These are phyloP conservation scores for Zaprionus africanus DNA, from an alignment of 1,140 invertebrate genomes.

Conservation along the genomic window DNA sequence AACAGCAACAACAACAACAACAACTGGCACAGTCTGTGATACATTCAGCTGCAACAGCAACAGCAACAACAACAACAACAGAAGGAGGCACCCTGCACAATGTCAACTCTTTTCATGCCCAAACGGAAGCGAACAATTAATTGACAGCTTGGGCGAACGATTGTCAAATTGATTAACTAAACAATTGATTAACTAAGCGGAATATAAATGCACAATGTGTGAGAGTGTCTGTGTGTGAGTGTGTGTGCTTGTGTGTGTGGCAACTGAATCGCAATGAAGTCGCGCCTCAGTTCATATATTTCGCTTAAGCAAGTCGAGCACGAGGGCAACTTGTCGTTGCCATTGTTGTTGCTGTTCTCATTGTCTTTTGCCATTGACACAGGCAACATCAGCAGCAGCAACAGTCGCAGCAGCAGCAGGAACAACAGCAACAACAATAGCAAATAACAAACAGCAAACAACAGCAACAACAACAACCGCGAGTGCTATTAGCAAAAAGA, in stretches of 20 bases:
- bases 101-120: slow-evolving; percentile 1
- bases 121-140: neutral
- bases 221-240: neutral
- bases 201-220: neutral
- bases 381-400: slow-evolving; percentile 39
- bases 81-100: slow-evolving; percentile 12
- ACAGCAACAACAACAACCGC: slow-evolving; percentile 45
- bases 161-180: slow-evolving; percentile 5
- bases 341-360: slow-evolving; percentile 23
- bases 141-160: neutral
- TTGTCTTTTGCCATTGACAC: slow-evolving; percentile 30
- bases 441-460: slow-evolving; percentile 23
- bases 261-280: neutral
- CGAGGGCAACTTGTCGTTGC: slow-evolving; percentile 34
- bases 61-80: slow-evolving; percentile 19
- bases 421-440: slow-evolving; percentile 35
- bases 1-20: slow-evolving; percentile 39
- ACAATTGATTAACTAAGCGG: neutral
- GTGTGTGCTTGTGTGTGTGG: neutral
- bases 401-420: slow-evolving; percentile 24
- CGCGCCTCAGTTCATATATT: slow-evolving; percentile 24
- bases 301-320: slow-evolving; percentile 40
- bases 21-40: slow-evolving; percentile 26
- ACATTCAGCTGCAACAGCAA: slow-evolving; percentile 16
- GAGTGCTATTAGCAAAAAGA: slow-evolving; percentile 37